Evolutionary conservation across 2,113 vertebrate species (phyloP).

Genomic region (Uria lomvia): DNA sequence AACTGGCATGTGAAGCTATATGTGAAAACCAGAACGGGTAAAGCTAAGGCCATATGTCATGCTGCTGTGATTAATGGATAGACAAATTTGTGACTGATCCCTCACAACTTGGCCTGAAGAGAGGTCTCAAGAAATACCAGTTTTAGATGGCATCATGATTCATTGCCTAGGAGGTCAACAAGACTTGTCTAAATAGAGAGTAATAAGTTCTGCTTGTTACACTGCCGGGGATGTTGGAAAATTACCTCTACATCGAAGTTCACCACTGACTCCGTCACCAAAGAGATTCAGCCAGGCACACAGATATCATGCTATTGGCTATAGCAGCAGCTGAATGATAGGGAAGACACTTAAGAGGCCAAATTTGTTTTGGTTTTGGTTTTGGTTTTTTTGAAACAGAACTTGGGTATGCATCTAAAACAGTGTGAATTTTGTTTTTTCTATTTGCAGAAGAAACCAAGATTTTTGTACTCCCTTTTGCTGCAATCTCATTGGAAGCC

Average conservation of each 20-base stretch:
- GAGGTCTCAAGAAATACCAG: fast-evolving
- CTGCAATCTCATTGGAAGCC: neutral
- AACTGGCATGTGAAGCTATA: neutral
- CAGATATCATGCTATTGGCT: neutral
- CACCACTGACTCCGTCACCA: neutral
- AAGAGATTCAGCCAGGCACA: neutral
- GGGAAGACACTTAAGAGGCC: neutral
- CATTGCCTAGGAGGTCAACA: neutral
- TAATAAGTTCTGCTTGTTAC: neutral
- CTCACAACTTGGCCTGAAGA: neutral
- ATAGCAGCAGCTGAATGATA: neutral
- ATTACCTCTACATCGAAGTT: neutral
- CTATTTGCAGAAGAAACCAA: neutral
- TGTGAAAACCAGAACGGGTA: neutral
- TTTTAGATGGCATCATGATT: neutral
- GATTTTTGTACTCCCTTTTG: neutral
- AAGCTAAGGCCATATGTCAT: neutral
- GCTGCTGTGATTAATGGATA: neutral
- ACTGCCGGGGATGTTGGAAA: neutral
- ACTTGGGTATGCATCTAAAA: neutral
- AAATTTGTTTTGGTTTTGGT: neutral
- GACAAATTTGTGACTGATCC: neutral
- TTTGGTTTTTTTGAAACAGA: neutral
- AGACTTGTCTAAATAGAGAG: neutral
- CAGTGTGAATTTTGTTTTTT: neutral